Conservation (phyloP, 1,140 invertebrate species). For the Cotesia chilonis region DNA sequence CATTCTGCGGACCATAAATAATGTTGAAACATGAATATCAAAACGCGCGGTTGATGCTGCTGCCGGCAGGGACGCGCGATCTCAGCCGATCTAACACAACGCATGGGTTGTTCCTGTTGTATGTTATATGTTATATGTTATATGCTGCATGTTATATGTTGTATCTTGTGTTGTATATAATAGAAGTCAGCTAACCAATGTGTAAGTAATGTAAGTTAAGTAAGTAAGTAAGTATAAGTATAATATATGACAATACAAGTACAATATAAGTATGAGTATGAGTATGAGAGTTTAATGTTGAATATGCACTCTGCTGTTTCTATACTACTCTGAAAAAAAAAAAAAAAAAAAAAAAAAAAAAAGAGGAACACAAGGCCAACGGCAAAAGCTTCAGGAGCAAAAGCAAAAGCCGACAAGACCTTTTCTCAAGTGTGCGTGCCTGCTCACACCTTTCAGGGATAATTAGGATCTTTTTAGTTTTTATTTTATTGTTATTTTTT, state of each 20-base stretch:
- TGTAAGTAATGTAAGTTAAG: no score
- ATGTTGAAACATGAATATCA: conserved; percentile 42
- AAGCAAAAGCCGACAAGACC: conserved; percentile 10
- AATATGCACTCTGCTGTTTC: no score
- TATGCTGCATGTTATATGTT: no score
- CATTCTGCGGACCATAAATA: conserved; percentile 47
- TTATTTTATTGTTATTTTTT: no score
- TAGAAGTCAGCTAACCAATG: no score
- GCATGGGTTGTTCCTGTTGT: background rate
- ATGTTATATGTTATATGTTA: no score
- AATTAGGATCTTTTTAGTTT: conserved; percentile 20
- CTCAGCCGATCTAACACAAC: background rate
- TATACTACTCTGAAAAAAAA: no score
- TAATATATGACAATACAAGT: background rate
- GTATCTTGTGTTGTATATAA: no score
- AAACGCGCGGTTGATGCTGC: conserved; percentile 12
- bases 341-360: no score
- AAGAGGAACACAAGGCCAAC: no score
- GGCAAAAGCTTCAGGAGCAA: no score
- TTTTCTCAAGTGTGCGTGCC: conserved; percentile 20
- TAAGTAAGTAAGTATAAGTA: background rate
- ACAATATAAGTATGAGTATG: background rate
- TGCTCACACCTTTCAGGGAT: conserved; percentile 17
- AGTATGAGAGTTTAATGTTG: background rate
- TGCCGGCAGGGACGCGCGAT: background rate